Base-by-base conservation (phyloP, 2,888 invertebrate genomes). In the Rhagonycha lutea region DNA sequence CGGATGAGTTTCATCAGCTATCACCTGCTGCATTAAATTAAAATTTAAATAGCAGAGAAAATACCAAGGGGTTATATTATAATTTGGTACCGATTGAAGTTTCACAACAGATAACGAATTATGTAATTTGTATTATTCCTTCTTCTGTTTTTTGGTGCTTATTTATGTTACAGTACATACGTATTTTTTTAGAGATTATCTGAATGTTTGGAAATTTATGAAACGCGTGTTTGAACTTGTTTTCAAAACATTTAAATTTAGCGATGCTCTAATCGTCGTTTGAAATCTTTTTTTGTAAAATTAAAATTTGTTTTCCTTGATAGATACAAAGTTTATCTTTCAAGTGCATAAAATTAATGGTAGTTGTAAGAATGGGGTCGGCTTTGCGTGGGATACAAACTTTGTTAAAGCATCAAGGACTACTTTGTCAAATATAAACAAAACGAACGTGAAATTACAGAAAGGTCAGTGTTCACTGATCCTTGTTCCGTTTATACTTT, bases 211-310 rank as follows among this genome's bases (percentile, higher is more conserved):
- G 47, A 47, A 47, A 47, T 47, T 47, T 47, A 47, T 47, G 47
- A 26, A 26, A 26, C 26, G 26, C 9, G 62, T 62, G 62, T 23
- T 24, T 24, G 62, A 18, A 62, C 26, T 65, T 65, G 63, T 65
- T 65, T 65, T 65, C 63, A 65, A 65, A 65, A 65, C 63, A 65
- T 65, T 18, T 18, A 65, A 65, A 65, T 26, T 62, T 62, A 23
- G 10, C 63, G 63, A 23, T 26, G 26, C 24, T 65, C n/a, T 65
- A 24, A 65, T 65, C 63, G 24, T 26, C n/a, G n/a, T 47, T 47
- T n/a, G 47, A 63, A 24, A 63, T 63, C 32, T 65, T 65, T 26
- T 26, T 65, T 23, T 63, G 47, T 7, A 47, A 47, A 47, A 47
- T n/a, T 47, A n/a, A n/a, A 47, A n/a, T 47, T 47, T 47, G 26